A percentile compares a stretch with the other conserved stretches of the same genome.
These are phyloP conservation scores for Rhinoptilus africanus DNA, from an alignment of 2,113 vertebrate genomes.

Conservation along the genomic window DNA sequence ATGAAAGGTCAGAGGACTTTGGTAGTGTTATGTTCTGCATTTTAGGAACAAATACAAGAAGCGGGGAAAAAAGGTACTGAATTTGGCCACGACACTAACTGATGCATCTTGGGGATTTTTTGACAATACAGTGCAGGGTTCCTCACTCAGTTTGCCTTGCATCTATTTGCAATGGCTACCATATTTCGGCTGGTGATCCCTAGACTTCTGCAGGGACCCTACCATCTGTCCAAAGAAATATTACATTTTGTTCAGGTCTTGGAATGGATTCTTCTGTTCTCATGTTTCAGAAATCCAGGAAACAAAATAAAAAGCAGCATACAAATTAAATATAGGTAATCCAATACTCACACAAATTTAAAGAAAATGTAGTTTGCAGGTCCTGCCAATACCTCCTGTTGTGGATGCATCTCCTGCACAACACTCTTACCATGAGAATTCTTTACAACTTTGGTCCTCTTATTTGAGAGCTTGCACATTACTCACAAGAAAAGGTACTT, in stretches of 20 bases:
- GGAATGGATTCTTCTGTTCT: background rate
- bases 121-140: background rate
- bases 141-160: background rate
- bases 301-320: background rate
- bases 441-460: slow-evolving; percentile 1
- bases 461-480: background rate
- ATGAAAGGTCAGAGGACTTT: background rate
- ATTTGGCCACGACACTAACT: background rate
- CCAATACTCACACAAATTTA: background rate
- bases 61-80: background rate
- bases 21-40: background rate
- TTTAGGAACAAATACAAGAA: background rate
- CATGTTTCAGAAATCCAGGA: background rate
- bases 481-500: slow-evolving; percentile 11
- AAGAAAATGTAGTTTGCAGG: background rate
- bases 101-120: background rate
- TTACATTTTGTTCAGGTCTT: background rate
- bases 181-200: background rate
- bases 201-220: background rate
- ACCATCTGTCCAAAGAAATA: background rate
- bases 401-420: background rate
- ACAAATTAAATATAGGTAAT: background rate
- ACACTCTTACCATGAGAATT: background rate
- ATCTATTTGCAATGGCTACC: background rate
- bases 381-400: background rate